Evolutionary conservation across 1,140 invertebrate species (phyloP), one percentile per base, ranked within the genome.

Genomic region (Drosophila tropicalis): DNA sequence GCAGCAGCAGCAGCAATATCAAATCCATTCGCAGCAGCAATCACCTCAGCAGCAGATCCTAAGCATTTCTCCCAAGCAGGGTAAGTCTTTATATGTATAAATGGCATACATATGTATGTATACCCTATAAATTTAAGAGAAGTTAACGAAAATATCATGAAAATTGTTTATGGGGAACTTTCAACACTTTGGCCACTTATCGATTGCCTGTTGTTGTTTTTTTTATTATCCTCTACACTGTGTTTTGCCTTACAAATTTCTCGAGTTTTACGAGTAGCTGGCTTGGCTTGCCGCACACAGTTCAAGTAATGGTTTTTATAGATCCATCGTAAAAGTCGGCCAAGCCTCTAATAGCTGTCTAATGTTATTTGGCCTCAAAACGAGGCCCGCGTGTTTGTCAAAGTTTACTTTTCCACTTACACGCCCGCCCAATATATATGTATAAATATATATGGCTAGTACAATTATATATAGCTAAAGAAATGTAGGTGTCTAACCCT

Each of bases 21-120:
- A 91, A 63, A 91, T 91, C 56, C 91, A 92, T 66, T 91, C 90
- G 72, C 91, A 92, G 67, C 91, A 92, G 70, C 91, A 92, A 75
- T 92, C 91, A 69, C 91, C 91, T 58, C 91, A 90, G 77, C 90
- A 91, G 82, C 90, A 91, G 72, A 81, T 91, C 81, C 76, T 90
- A 40, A 89, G 91, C 72, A 70, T 83, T 44, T 91, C 91, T 29
- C 89, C 91, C 67, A 92, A 92, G 76, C 91, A 92, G 81, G 91
- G 91, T 91, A 90, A 90, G 90, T 56, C 0, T 34, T 41, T n/a
- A 17, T 4, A 13, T n/a, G n/a, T n/a, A n/a, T n/a, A n/a, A n/a
- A n/a, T n/a, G n/a, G n/a, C n/a, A n/a, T n/a, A n/a, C n/a, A n/a
- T n/a, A n/a, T n/a, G n/a, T n/a, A n/a, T n/a, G n/a, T n/a, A n/a